phyloP scores from a whole-genome alignment of 2,113 vertebrate genomes.

The Gymnorhina tibicen region DNA sequence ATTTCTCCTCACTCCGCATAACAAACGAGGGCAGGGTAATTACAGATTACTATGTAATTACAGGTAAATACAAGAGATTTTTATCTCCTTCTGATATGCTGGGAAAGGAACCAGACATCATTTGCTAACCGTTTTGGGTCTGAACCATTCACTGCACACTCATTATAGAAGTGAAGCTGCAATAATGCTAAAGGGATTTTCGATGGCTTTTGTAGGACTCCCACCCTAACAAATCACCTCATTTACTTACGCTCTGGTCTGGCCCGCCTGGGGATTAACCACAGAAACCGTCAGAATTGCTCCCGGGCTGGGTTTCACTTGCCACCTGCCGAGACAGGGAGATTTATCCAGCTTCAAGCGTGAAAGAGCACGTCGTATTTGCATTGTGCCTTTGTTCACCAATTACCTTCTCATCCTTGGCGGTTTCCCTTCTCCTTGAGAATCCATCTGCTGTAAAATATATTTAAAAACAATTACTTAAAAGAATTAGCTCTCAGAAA shows the following conservation, averaged over 20 bases:
- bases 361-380: neutral
- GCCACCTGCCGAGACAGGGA: conserved; percentile 60
- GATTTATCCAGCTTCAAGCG: neutral
- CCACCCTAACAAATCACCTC: neutral
- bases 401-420: conserved; percentile 54
- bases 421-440: neutral
- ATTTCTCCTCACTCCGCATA: neutral
- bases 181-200: neutral
- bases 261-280: conserved; percentile 59
- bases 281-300: conserved; percentile 72
- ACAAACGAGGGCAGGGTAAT: neutral
- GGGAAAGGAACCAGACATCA: neutral
- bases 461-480: neutral
- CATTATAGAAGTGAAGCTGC: neutral
- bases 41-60: neutral
- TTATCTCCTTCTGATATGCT: neutral
- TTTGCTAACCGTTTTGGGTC: neutral
- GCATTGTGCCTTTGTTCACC: neutral
- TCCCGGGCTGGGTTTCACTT: conserved; percentile 53
- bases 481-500: neutral
- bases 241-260: conserved; percentile 56
- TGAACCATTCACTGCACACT: neutral
- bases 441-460: conserved; percentile 32
- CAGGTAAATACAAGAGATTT: neutral
- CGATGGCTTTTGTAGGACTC: neutral